A percentile compares a stretch with the other conserved stretches of the same genome.
Evolutionary conservation across 2,113 vertebrate genomes (phyloP).

Genomic region (Lamprologus sp.): DNA sequence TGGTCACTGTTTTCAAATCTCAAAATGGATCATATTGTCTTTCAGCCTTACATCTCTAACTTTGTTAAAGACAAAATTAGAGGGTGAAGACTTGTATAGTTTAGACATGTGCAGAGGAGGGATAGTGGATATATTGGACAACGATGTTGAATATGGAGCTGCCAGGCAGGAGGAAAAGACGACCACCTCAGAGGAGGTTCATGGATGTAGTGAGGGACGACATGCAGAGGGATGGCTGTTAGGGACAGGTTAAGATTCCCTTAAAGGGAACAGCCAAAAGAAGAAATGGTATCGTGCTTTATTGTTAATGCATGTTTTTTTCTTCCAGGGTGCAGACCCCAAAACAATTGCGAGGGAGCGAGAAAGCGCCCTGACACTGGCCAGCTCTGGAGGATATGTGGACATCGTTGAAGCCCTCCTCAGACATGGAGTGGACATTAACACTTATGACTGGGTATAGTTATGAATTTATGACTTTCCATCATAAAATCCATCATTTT

Average conservation of each 20-base stretch:
- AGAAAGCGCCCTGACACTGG: conserved; percentile 88
- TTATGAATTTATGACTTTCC: not conserved
- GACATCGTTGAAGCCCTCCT: conserved; percentile 85
- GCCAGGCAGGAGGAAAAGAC: not conserved
- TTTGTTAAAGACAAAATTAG: not conserved
- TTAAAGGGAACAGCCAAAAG: not conserved
- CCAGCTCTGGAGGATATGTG: conserved; percentile 88
- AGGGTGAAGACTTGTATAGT: not conserved
- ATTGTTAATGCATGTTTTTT: not conserved
- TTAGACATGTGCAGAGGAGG: not conserved
- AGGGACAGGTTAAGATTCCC: not conserved
- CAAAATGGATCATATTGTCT: fast-evolving
- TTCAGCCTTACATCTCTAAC: not conserved
- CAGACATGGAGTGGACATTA: conserved; percentile 81
- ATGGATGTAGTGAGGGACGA: not conserved
- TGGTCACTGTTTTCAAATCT: not conserved
- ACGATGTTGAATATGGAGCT: not conserved
- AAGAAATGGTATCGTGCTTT: not conserved
- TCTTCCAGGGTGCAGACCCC: conserved; percentile 82
- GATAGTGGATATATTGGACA: not conserved
- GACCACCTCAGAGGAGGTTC: not conserved
- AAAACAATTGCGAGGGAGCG: conserved; percentile 81
- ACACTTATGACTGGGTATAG: conserved; percentile 92
- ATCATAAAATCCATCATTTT: not conserved
- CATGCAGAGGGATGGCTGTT: not conserved